Conservation (phyloP, 2,888 invertebrate species). For the Choristoneura rosaceana region DNA sequence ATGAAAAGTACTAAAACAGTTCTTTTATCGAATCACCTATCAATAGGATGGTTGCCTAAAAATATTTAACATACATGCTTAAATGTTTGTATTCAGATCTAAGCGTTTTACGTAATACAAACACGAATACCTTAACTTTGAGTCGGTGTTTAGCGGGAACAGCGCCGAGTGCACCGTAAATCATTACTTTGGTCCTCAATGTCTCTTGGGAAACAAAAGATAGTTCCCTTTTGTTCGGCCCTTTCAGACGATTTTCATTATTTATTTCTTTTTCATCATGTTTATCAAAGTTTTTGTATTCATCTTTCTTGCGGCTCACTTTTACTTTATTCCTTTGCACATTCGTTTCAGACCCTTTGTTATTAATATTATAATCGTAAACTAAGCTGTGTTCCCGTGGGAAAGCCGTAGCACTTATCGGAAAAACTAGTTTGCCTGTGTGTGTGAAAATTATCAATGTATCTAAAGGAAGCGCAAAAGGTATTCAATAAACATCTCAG, state of each 20-base stretch:
- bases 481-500: slow-evolving; percentile 36
- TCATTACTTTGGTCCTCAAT: slow-evolving; percentile 36
- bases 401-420: slow-evolving; percentile 17
- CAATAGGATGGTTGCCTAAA: too few relatives aligned
- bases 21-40: too few relatives aligned
- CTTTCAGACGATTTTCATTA: slow-evolving; percentile 35
- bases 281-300: slow-evolving; percentile 20
- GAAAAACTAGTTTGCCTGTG: slow-evolving; percentile 6
- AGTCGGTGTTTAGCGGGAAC: slow-evolving; percentile 1
- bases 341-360: not conserved
- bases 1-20: too few relatives aligned
- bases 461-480: slow-evolving; percentile 21
- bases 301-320: slow-evolving; percentile 6
- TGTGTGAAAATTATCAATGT: slow-evolving; percentile 31
- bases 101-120: not conserved
- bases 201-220: slow-evolving; percentile 34
- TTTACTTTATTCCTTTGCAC: not conserved
- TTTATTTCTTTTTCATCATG: slow-evolving; percentile 36
- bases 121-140: not conserved
- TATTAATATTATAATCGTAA: not conserved
- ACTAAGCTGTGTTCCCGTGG: slow-evolving; percentile 28
- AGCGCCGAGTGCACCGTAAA: slow-evolving; percentile 29
- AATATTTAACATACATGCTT: too few relatives aligned
- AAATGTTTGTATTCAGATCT: not conserved
- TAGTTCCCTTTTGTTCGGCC: slow-evolving; percentile 30